A percentile compares a stretch with the other conserved stretches of the same genome.
Conservation (phyloP, 2,797 vertebrate genomes). For the Clarias laeviceps region DNA sequence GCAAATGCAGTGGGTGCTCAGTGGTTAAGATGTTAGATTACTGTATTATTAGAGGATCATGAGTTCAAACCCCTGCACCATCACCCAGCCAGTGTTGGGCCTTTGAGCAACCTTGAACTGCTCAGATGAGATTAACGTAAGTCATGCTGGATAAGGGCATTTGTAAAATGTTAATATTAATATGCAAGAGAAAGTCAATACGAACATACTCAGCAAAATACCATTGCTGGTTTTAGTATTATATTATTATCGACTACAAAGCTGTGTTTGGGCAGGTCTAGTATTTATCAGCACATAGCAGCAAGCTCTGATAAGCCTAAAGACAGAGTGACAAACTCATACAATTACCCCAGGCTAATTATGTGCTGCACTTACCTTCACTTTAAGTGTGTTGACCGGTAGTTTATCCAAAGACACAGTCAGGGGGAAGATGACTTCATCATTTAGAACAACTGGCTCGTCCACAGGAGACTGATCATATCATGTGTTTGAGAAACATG, state of each 20-base stretch:
- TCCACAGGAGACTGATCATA: constrained; percentile 81
- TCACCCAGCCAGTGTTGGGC: too few relatives aligned
- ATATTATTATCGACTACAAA: background rate
- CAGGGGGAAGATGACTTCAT: constrained; percentile 92
- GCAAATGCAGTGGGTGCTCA: background rate
- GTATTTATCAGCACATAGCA: background rate
- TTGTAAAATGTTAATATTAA: background rate
- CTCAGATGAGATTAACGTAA: too few relatives aligned
- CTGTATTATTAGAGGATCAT: too few relatives aligned
- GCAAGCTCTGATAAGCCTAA: background rate
- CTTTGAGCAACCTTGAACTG: too few relatives aligned
- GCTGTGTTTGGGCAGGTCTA: background rate
- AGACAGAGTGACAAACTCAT: background rate
- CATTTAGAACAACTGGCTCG: constrained; percentile 85
- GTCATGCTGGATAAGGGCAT: too few relatives aligned
- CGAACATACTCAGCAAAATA: background rate
- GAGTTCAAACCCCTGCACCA: too few relatives aligned
- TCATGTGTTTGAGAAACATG: constrained; percentile 12
- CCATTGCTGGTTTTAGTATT: background rate
- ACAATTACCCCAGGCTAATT: background rate
- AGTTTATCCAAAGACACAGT: constrained; percentile 89
- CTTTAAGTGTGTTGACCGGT: constrained; percentile 87
- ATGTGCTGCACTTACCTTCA: constrained; percentile 78
- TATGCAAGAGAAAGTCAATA: background rate
- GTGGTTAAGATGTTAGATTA: too few relatives aligned